phyloP scores from a whole-genome alignment of 23 tunicate species.

The Botrylloides violaceus region DNA sequence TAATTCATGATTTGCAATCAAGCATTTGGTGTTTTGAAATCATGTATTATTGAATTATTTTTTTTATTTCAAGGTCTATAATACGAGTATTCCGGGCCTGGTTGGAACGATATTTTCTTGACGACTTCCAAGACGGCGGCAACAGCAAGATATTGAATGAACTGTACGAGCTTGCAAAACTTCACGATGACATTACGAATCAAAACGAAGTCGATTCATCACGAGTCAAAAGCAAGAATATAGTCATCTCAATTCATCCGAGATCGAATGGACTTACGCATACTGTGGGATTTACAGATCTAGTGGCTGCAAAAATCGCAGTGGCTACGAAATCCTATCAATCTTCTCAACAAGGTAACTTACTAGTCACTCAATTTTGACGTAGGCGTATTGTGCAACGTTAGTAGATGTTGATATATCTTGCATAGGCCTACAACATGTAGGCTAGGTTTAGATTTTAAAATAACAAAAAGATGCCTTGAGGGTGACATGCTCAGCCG shows the following conservation, averaged over 20 bases:
- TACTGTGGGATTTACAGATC: constrained; percentile 1
- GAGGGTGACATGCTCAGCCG: too few species aligned
- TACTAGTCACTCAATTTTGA: too few species aligned
- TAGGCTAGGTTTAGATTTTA: too few species aligned
- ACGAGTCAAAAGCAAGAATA: not conserved
- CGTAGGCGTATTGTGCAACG: too few species aligned
- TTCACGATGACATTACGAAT: constrained; percentile 16
- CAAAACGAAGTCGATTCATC: constrained; percentile 1
- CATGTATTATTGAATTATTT: too few species aligned
- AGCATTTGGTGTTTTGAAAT: too few species aligned
- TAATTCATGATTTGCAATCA: too few species aligned
- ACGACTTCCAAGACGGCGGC: constrained; percentile 57
- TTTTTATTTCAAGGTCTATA: constrained; percentile 20
- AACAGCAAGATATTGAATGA: constrained; percentile 19
- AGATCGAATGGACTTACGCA: not conserved
- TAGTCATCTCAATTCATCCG: not conserved
- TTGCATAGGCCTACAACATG: too few species aligned
- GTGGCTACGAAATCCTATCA: not conserved
- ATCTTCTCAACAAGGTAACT: not conserved
- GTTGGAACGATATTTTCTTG: constrained; percentile 45
- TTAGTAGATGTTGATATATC: too few species aligned
- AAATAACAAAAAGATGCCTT: too few species aligned
- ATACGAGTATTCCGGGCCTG: constrained; percentile 28
- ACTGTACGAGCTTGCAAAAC: constrained; percentile 23
- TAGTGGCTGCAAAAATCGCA: constrained; percentile 15